Evolutionary conservation across 2,797 vertebrate species (phyloP), one percentile per base, ranked within the genome.

Genomic region (Cossypha polioptera): DNA sequence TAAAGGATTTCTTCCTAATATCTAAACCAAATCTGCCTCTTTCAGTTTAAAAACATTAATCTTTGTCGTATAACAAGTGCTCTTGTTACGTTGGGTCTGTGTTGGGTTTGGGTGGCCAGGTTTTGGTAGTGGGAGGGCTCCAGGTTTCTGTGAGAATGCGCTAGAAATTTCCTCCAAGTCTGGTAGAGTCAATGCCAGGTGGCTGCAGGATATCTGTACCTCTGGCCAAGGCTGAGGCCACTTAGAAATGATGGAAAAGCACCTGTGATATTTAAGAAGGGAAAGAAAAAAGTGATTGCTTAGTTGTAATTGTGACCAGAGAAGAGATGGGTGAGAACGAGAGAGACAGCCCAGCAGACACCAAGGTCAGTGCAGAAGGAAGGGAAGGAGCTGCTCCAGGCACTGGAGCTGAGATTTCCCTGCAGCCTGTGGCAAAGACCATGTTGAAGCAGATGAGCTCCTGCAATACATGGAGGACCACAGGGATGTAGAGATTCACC

Each of bases 21-120:
- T 11, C 22, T 24, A n/a, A 61, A 48, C 5, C 16, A 67, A 73
- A 48, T 22, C 26, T 22, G 2, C 10, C 10, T 16, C 33, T 35
- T 61, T 74, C 26, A 54, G 15, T 48, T 48, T 28, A 68, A n/a
- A 12, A 21, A 2, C 21, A n/a, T 40, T 35, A 31, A 45, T 4
- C 4, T 66, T 51, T 58, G 11, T 35, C 0, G 0, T 16, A 31
- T 35, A 15, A 19, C 14, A 31, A 38, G 4, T 4, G 7, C 10
- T 10, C 7, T 26, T 40, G 3, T 24, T 42, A 9, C 19, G 16
- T 13, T 19, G 8, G 9, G 14, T 19, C 31, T 50, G 9, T 31
- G 35, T 50, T 22, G 69, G 22, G 31, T 66, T 65, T 50, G 21
- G 17, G 18, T 12, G 26, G 14, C 31, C 26, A 31, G 31, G 21